Evolutionary conservation across 2,888 invertebrate species (phyloP).

Genomic region (Synanthedon andrenaeformis): DNA sequence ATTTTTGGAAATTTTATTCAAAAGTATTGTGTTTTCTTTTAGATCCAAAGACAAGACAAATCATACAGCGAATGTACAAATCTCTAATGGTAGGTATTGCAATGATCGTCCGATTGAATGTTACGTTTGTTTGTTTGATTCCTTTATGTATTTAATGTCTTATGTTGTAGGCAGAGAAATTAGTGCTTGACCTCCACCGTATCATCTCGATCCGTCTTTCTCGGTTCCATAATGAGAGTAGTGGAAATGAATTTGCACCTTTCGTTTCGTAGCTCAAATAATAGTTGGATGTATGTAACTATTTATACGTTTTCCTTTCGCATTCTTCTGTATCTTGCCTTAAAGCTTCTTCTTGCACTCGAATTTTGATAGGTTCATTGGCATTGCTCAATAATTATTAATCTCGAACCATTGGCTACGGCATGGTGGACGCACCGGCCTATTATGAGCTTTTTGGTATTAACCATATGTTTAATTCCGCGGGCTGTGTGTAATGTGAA

Average conservation of each 20-base stretch:
- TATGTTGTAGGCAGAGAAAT: slow-evolving; percentile 80
- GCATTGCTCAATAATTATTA: too few relatives aligned
- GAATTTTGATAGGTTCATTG: too few relatives aligned
- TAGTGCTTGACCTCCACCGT: slow-evolving; percentile 82
- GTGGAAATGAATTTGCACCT: slow-evolving; percentile 48
- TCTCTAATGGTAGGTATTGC: slow-evolving; percentile 93
- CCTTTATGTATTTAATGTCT: slow-evolving; percentile 32
- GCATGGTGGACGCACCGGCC: too few relatives aligned
- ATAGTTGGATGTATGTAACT: slow-evolving; percentile 48
- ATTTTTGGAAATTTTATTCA: too few relatives aligned
- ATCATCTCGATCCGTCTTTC: slow-evolving; percentile 80
- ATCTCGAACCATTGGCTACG: too few relatives aligned
- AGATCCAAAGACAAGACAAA: slow-evolving; percentile 98
- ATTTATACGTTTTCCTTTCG: slow-evolving; percentile 27
- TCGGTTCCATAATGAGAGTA: slow-evolving; percentile 54
- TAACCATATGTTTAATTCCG: too few relatives aligned
- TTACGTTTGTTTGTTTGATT: slow-evolving; percentile 14
- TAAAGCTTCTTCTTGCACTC: background rate
- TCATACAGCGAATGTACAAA: slow-evolving; percentile 96
- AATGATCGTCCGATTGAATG: slow-evolving; percentile 1
- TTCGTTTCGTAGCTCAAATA: slow-evolving; percentile 47
- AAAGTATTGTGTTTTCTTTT: slow-evolving; percentile 39
- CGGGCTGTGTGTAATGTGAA: too few relatives aligned
- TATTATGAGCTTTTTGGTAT: too few relatives aligned
- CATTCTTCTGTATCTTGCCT: slow-evolving; percentile 19